Percentiles rank a stretch among this genome's conserved stretches.
These are phyloP conservation scores for Encarsia formosa DNA, from an alignment of 2,888 invertebrate genomes.

Conservation along the genomic window DNA sequence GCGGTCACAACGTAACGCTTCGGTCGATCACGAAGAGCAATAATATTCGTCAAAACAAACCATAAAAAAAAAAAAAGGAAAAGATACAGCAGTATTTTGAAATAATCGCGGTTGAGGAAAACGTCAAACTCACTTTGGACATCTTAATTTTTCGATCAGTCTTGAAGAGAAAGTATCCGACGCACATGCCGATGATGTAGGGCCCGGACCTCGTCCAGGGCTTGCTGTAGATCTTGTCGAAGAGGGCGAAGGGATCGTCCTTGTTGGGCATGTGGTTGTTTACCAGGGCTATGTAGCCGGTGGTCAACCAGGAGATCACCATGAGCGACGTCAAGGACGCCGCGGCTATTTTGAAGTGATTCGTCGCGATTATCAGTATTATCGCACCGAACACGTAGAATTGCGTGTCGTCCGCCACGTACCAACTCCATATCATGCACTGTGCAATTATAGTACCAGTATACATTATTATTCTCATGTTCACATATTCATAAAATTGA, in stretches of 20 bases:
- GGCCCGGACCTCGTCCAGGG: constrained; percentile 84
- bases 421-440: constrained; percentile 93
- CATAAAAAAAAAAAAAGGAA: too few relatives aligned
- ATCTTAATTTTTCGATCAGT: constrained; percentile 74
- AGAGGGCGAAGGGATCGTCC: constrained; percentile 78
- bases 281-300: constrained; percentile 73
- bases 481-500: too few relatives aligned
- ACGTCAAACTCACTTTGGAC: constrained; percentile 65
- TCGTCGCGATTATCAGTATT: constrained; percentile 74
- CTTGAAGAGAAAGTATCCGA: constrained; percentile 79
- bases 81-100: too few relatives aligned
- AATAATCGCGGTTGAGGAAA: too few relatives aligned
- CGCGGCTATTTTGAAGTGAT: constrained; percentile 75
- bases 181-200: constrained; percentile 78
- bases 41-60: too few relatives aligned
- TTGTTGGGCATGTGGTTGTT: constrained; percentile 74
- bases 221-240: constrained; percentile 86
- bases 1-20: too few relatives aligned
- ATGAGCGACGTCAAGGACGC: constrained; percentile 63
- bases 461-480: neutral
- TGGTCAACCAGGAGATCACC: constrained; percentile 73
- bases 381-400: constrained; percentile 81
- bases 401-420: constrained; percentile 81
- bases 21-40: too few relatives aligned
- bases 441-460: constrained; percentile 48